These are phyloP conservation scores for Bovichtus variegatus DNA, from an alignment of 2,797 vertebrate genomes.

Conservation along the genomic window DNA sequence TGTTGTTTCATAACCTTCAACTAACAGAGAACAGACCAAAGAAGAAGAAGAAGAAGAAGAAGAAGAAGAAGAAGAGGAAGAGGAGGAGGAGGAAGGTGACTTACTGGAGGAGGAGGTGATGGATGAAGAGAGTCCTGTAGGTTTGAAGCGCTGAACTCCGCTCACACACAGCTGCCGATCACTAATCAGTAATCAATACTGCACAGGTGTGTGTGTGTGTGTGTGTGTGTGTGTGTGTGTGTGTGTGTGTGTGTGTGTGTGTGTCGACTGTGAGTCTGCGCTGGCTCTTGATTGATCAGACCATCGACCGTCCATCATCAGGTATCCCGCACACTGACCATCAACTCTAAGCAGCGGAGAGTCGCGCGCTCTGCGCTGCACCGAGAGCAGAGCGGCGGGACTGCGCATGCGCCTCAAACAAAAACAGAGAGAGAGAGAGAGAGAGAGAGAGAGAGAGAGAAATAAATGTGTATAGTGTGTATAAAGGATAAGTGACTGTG, in stretches of 20 bases:
- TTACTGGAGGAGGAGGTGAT: constrained; percentile 60
- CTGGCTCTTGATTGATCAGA: background rate
- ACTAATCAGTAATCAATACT: constrained; percentile 19
- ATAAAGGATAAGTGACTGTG: no score
- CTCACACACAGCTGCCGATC: constrained; percentile 29
- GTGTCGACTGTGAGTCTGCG: background rate
- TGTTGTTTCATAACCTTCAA: constrained; percentile 12
- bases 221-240: no score
- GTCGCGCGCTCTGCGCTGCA: constrained; percentile 52
- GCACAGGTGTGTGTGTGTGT: background rate
- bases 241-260: background rate
- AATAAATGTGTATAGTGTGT: no score
- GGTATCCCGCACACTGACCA: constrained; percentile 48
- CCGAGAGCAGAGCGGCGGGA: constrained; percentile 13
- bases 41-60: background rate
- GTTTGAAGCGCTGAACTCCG: constrained; percentile 55
- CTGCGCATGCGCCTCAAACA: constrained; percentile 57
- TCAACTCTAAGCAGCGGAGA: constrained; percentile 60
- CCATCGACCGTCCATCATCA: constrained; percentile 28
- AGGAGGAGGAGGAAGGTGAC: constrained; percentile 50
- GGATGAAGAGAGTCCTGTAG: constrained; percentile 61
- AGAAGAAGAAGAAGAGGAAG: background rate
- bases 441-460: background rate
- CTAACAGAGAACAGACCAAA: background rate
- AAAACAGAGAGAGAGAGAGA: background rate